A percentile compares a stretch with the other conserved stretches of the same genome.
Conservation (phyloP, 2,888 invertebrate genomes). For the Machimus rusticus region DNA sequence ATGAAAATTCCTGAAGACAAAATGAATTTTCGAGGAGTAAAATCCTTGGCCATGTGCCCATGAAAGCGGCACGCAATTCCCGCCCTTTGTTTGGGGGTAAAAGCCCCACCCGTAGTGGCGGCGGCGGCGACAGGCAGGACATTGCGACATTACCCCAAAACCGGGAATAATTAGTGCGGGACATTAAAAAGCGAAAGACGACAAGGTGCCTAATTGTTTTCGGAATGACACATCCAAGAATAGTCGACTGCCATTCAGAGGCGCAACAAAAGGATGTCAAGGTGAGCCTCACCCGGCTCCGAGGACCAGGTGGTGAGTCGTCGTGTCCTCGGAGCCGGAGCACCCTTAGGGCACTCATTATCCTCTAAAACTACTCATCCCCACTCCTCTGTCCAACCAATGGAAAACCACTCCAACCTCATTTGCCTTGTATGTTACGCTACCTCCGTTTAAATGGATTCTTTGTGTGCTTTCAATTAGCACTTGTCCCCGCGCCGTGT, state of each 20-base stretch:
- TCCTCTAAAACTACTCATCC: neutral
- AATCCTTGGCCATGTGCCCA: neutral
- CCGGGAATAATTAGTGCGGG: neutral
- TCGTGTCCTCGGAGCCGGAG: neutral
- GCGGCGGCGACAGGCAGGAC: neutral
- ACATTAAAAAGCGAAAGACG: neutral
- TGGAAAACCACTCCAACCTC: neutral
- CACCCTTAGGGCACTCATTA: neutral
- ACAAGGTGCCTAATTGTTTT: slow-evolving; percentile 11
- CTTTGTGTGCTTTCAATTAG: neutral
- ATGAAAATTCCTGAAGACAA: neutral
- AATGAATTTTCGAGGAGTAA: neutral
- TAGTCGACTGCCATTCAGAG: neutral
- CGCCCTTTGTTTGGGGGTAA: neutral
- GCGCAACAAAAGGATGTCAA: neutral
- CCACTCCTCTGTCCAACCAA: neutral
- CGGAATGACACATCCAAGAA: neutral
- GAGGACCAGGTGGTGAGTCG: neutral
- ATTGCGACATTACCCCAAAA: neutral
- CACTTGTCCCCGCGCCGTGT: neutral
- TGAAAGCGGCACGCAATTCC: neutral
- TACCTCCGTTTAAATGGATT: neutral
- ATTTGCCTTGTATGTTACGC: neutral
- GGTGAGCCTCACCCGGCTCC: neutral
- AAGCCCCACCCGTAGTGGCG: neutral